Evolutionary conservation across 2,888 invertebrate genomes (phyloP), one percentile per base, ranked within the genome.

Genomic region (Sesia bembeciformis): DNA sequence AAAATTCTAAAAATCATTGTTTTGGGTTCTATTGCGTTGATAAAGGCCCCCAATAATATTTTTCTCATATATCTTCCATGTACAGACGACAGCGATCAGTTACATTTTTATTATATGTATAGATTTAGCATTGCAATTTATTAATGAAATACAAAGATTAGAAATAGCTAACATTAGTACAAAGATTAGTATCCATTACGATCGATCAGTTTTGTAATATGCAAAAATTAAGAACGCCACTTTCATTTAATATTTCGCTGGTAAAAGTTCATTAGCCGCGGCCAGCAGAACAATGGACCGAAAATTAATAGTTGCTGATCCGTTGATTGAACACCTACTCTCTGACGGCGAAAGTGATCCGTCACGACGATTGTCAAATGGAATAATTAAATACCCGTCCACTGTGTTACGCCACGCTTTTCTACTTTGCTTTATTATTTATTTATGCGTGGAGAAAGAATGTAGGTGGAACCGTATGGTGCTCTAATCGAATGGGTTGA

Each of bases 181-280:
- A n/a, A n/a, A n/a, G n/a, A n/a, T n/a, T n/a, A n/a, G 23, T 23
- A 70, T 67, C 67, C 64, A 75, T 74, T 72, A 76, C 67, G 64
- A 70, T 66, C 65, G 67, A 73, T 74, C 68, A 67, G 64, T 71
- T 71, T 5, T 39, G 8, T 49, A 52, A 74, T 76, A 74, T 67
- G 64, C 64, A 71, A 70, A 74, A 74, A 79, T 81, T 78, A 78
- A 67, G 67, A 68, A 52, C 52, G 49, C 57, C 55, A 75, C 82
- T 83, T 83, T 82, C 82, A 72, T 73, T 68, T 68, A 66, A 68
- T 69, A 68, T 68, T 70, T 61, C 61, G 67, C 65, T 58, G 68
- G 78, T 76, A 79, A 78, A 78, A 82, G 81, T 81, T 84, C 81
- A 80, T 83, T 80, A 82, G 72, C 65, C 71, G 65, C 60, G 58